Base-by-base conservation (phyloP, 2,888 invertebrate species). In the Linnaemya vulpina region DNA sequence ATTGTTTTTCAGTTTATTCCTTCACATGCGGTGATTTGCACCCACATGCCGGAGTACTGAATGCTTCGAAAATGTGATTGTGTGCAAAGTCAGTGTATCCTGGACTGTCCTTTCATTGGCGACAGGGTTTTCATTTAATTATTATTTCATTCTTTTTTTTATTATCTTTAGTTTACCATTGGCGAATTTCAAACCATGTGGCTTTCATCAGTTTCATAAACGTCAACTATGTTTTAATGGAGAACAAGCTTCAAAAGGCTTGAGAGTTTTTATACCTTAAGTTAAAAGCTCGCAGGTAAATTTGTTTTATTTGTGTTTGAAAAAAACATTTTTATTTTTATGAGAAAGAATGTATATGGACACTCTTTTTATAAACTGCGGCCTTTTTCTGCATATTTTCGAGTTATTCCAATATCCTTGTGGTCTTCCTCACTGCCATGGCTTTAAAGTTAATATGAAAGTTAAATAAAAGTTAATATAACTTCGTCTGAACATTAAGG, bases 71-170 rank as follows among this genome's bases (percentile, higher is more conserved):
- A 67, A 58, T n/a, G 51, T 43, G 62, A 38, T 62, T 30, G 53
- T 35, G 20, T 46, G 7, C 49, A 30, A 30, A 71, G 63, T 30
- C 35, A 49, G 30, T 43, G 22, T 74, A 68, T 58, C 79, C 63
- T 49, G 65, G 70, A 30, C 46, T 40, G 65, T 83, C 51, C 74
- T 58, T 55, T 79, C 58, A 58, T 30, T 79, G 70, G 63, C 79
- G 43, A 75, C 68, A 70, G 30, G 70, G 65, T 60, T 71, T 75
- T 79, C 71, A 79, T 79, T 79, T 65, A 84, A 84, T 84, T 74
- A 75, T 55, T 79, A 75, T 84, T n/a, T 70, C 51, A 58, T 58
- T n/a, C 58, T 70, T 67, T 60, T 17, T 35, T 8, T 8, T 10
- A 1, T 49, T 75, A 51, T 60, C 75, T 71, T 63, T 63, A 63